These are phyloP conservation scores for Kradibia gibbosae DNA, from an alignment of 1,140 invertebrate genomes.

Conservation along the genomic window DNA sequence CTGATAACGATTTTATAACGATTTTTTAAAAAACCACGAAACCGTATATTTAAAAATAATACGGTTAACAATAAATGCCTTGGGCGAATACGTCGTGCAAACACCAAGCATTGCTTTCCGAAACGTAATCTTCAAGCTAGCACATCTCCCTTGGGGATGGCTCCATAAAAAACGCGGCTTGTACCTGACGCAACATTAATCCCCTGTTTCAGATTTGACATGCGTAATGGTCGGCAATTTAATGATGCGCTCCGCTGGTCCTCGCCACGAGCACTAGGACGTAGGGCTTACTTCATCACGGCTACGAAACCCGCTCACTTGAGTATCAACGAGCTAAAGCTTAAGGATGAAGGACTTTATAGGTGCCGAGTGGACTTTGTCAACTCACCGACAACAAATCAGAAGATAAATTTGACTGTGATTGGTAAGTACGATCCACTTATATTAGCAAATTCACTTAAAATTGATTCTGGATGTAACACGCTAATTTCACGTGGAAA, in stretches of 20 bases:
- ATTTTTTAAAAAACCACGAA: too few species aligned
- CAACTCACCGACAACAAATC: slow-evolving; percentile 74
- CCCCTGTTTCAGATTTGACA: slow-evolving; percentile 67
- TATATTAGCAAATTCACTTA: too few species aligned
- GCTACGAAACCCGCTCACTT: slow-evolving; percentile 70
- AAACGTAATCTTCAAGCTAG: too few species aligned
- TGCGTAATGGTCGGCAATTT: slow-evolving; percentile 62
- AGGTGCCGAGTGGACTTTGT: slow-evolving; percentile 76
- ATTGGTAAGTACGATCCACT: slow-evolving; percentile 69
- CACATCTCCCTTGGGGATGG: too few species aligned
- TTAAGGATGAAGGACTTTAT: slow-evolving; percentile 74
- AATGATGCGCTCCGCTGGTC: slow-evolving; percentile 67
- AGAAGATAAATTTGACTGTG: slow-evolving; percentile 74
- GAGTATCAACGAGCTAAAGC: slow-evolving; percentile 70
- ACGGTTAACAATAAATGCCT: too few species aligned
- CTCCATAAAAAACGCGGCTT: neutral
- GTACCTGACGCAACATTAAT: slow-evolving; percentile 5
- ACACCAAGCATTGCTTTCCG: too few species aligned
- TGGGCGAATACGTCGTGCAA: too few species aligned
- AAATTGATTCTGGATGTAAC: too few species aligned
- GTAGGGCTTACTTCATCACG: slow-evolving; percentile 70
- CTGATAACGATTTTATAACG: too few species aligned
- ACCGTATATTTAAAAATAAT: too few species aligned
- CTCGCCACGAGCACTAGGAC: slow-evolving; percentile 65
- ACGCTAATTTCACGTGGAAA: too few species aligned